Conservation (phyloP, 2,797 vertebrate genomes). For the Tympanoctomys barrerae region DNA sequence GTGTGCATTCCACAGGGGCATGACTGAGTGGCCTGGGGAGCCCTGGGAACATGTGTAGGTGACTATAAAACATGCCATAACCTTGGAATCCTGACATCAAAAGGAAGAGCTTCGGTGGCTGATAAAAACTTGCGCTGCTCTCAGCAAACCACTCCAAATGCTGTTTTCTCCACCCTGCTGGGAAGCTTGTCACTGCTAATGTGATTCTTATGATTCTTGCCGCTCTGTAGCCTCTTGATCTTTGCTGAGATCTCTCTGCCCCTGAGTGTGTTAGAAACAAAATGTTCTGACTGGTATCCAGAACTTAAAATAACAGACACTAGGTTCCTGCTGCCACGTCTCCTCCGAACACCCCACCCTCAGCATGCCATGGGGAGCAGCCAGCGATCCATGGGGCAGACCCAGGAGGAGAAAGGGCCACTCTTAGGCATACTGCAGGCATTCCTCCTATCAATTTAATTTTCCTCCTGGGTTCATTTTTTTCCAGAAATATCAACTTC, state of each 20-base stretch:
- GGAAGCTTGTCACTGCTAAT: slow-evolving; percentile 77
- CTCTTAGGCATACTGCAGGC: not conserved
- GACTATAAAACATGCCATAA: slow-evolving; percentile 74
- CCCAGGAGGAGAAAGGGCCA: not conserved
- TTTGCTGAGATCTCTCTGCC: slow-evolving; percentile 76
- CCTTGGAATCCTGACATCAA: slow-evolving; percentile 78
- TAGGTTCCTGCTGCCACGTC: slow-evolving; percentile 69
- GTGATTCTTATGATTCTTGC: slow-evolving; percentile 69
- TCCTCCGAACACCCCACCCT: not conserved
- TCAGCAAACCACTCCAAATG: slow-evolving; percentile 63
- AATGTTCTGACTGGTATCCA: slow-evolving; percentile 78
- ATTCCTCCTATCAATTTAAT: slow-evolving; percentile 49
- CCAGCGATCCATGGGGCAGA: not conserved
- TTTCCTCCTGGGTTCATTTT: slow-evolving; percentile 50
- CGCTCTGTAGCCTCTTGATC: slow-evolving; percentile 73
- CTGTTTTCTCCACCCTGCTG: slow-evolving; percentile 73
- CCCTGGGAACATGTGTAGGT: slow-evolving; percentile 60
- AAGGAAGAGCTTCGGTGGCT: slow-evolving; percentile 63
- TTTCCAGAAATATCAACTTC: slow-evolving; percentile 43
- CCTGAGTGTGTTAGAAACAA: slow-evolving; percentile 78
- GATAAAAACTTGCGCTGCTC: slow-evolving; percentile 73
- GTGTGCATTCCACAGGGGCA: not conserved
- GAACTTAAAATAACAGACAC: slow-evolving; percentile 80
- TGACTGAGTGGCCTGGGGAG: not conserved
- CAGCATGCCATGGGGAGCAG: not conserved